A percentile compares a stretch with the other conserved stretches of the same genome.
Conservation (phyloP, 2,797 vertebrate species). For the Poecilia gillii region DNA sequence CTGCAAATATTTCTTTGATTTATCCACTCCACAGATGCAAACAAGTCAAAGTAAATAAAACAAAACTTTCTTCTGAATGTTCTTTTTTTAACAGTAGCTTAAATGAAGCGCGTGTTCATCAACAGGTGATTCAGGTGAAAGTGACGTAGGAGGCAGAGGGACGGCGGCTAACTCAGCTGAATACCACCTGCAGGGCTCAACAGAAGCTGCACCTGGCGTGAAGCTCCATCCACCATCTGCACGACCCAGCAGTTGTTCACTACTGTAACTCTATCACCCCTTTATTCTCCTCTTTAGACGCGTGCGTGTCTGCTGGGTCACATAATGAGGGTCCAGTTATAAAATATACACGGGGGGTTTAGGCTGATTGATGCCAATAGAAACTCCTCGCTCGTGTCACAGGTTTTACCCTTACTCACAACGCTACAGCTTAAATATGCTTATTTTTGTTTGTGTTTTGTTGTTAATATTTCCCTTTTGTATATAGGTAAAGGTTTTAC, state of each 20-base stretch:
- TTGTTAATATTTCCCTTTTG: background rate
- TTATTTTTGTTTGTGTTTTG: background rate
- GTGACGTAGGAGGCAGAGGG: conserved; percentile 3
- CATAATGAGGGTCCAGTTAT: conserved; percentile 22
- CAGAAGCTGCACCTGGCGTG: conserved; percentile 39
- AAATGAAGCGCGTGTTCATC: background rate
- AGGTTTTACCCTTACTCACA: background rate
- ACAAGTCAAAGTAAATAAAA: background rate
- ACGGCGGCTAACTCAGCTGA: conserved; percentile 15
- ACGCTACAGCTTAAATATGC: background rate
- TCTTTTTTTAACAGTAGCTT: background rate
- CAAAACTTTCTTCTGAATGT: background rate
- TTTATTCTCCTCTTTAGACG: conserved; percentile 23
- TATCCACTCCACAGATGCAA: background rate
- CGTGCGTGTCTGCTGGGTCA: conserved; percentile 14
- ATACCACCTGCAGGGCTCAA: conserved; percentile 26
- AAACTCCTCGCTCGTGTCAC: background rate
- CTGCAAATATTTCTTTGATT: background rate
- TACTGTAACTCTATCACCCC: conserved; percentile 44
- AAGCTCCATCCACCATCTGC: conserved; percentile 56
- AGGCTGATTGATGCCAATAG: background rate
- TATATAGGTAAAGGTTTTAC: background rate
- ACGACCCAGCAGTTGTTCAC: conserved; percentile 49
- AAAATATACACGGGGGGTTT: conserved; percentile 11
- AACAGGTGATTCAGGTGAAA: conserved; percentile 14